Evolutionary conservation across 2,888 invertebrate genomes (phyloP), one percentile per base, ranked within the genome.

Genomic region (Campaea margaritaria): DNA sequence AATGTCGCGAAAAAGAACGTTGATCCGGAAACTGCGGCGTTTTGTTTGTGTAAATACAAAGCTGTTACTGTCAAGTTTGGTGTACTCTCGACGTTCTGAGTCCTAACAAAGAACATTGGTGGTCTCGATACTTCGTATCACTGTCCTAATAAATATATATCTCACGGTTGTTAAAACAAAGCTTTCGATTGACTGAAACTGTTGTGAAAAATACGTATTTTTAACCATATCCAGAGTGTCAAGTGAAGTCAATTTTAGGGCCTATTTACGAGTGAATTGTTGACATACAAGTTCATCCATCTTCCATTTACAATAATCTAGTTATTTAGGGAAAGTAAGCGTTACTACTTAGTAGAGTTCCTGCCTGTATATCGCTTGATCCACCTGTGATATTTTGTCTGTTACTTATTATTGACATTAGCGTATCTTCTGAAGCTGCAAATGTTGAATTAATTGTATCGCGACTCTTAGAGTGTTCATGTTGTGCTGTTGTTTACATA

Each of bases 31-130:
- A 85, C 79, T 91, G 76, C 86, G 89, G 86, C 88, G 91, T 83
- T 92, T 91, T 88, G 88, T 91, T 90, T 92, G 92, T 91, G 90
- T 92, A 86, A 91, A 91, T 90, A 91, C 91, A 83, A 91, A 91
- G 87, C 89, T 91, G 82, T 86, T 90, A 83, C 87, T 90, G 76
- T 89, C 89, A 86, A 89, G 3, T 21, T 21, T 21, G 5, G 21
- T 21, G 21, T 21, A 21, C 21, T 21, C 21, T 21, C 21, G 21
- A 21, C 5, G 21, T 21, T 21, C 21, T 21, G 21, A 21, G 91
- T 91, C 89, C 89, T 87, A 89, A 92, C 92, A 91, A 91, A 92
- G 92, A 85, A 88, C 83, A 86, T 82, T 81, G 74, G 75, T 80
- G 79, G 77, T 81, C 76, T 79, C 76, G 74, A 49, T 56, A 49